These are phyloP conservation scores for Semaprochilodus insignis DNA, from an alignment of 2,797 vertebrate species.

Conservation along the genomic window DNA sequence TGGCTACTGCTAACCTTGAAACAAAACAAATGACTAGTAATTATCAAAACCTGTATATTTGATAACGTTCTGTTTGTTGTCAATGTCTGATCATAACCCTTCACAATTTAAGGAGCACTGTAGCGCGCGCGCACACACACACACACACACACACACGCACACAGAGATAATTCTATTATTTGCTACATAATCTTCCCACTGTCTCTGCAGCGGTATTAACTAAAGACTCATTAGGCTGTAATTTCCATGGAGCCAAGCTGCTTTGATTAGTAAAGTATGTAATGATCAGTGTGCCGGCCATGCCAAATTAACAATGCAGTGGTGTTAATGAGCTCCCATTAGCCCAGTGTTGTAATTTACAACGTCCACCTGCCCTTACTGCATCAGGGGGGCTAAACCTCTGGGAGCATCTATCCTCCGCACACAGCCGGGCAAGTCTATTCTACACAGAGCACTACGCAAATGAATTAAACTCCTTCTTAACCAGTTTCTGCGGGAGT, in stretches of 20 bases:
- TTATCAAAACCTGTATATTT: neutral
- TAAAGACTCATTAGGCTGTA: constrained; percentile 60
- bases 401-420: constrained; percentile 40
- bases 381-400: constrained; percentile 23
- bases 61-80: neutral
- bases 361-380: constrained; percentile 62
- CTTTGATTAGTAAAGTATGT: constrained; percentile 84
- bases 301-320: constrained; percentile 87
- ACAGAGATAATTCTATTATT: constrained; percentile 49
- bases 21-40: neutral
- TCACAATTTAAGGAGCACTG: neutral
- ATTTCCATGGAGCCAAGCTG: constrained; percentile 65
- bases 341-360: constrained; percentile 76
- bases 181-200: constrained; percentile 28
- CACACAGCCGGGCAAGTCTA: constrained; percentile 18
- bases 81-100: constrained; percentile 17
- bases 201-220: constrained; percentile 46
- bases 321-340: constrained; percentile 86
- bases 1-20: neutral
- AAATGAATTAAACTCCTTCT: neutral
- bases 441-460: constrained; percentile 19
- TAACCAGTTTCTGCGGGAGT: neutral
- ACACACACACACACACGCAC: neutral
- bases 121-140: neutral
- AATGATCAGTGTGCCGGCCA: constrained; percentile 82